phyloP scores from a whole-genome alignment of 1,140 invertebrate genomes.

The Aphaenogaster rudis region DNA sequence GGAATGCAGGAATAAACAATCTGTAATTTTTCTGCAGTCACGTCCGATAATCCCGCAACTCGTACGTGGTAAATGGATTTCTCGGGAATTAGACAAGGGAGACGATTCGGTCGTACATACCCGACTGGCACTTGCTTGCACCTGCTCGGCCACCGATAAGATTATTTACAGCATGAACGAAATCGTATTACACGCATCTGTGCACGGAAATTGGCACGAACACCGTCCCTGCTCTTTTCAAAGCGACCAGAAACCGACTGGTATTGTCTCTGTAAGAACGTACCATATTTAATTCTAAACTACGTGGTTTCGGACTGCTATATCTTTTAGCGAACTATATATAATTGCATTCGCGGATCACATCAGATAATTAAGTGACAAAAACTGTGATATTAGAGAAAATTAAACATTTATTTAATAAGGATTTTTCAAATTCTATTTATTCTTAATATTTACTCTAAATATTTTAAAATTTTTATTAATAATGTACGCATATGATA shows the following conservation, averaged over 20 bases:
- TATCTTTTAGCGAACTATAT: background rate
- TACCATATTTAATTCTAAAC: background rate
- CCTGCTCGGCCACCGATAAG: conserved; percentile 68
- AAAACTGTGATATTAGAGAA: background rate
- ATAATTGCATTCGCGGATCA: background rate
- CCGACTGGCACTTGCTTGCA: conserved; percentile 51
- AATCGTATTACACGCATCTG: conserved; percentile 76
- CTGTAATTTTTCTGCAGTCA: conserved; percentile 22
- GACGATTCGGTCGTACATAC: conserved; percentile 54
- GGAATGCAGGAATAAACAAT: conserved; percentile 15
- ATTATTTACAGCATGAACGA: conserved; percentile 73
- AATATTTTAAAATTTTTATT: background rate
- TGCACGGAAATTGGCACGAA: conserved; percentile 66
- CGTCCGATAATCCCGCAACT: conserved; percentile 25
- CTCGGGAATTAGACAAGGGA: conserved; percentile 20
- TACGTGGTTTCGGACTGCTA: background rate
- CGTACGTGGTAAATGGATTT: conserved; percentile 47
- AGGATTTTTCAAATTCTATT: background rate
- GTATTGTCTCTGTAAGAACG: conserved; percentile 46
- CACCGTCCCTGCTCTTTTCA: conserved; percentile 47
- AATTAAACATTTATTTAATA: background rate
- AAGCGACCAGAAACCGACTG: conserved; percentile 51
- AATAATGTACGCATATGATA: background rate
- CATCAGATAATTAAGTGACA: background rate
- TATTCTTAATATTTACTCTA: background rate